phyloP scores from a whole-genome alignment of 2,113 vertebrate genomes.

The Indicator maculatus region DNA sequence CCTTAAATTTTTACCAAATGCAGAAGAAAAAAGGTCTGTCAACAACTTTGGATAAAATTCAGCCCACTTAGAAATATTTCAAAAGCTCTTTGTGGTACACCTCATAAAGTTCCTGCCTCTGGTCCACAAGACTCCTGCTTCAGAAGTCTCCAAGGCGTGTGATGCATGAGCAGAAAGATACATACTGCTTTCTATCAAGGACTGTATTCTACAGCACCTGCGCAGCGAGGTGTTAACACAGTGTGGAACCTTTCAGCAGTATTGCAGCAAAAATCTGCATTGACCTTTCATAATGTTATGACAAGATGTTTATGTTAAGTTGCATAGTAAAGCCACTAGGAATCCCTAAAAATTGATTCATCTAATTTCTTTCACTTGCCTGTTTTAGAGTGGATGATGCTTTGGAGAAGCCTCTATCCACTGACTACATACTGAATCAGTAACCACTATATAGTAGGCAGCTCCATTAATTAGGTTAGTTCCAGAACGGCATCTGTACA shows the following conservation, averaged over 20 bases:
- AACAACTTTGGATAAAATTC: not conserved
- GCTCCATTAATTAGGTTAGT: not conserved
- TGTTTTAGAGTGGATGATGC: not conserved
- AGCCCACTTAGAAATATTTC: constrained; percentile 2
- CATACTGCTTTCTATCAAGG: not conserved
- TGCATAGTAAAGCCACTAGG: not conserved
- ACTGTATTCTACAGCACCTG: not conserved
- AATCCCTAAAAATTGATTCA: not conserved
- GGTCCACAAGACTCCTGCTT: not conserved
- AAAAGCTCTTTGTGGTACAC: constrained; percentile 40
- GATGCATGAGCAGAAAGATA: not conserved
- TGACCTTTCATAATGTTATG: not conserved
- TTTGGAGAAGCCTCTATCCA: not conserved
- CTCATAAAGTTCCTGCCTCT: not conserved
- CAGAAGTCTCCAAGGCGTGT: not conserved
- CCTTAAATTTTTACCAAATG: constrained; percentile 15
- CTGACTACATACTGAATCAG: not conserved
- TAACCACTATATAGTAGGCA: not conserved
- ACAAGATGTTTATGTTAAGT: not conserved
- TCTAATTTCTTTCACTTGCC: not conserved
- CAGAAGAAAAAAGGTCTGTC: constrained; percentile 2
- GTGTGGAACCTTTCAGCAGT: not conserved
- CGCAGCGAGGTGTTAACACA: not conserved
- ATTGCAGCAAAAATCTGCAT: not conserved
- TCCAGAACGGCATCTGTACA: not conserved